Percentiles rank a stretch among this genome's conserved stretches.
phyloP scores from a whole-genome alignment of 2,888 invertebrate genomes.

The Pachydiplax longipennis region DNA sequence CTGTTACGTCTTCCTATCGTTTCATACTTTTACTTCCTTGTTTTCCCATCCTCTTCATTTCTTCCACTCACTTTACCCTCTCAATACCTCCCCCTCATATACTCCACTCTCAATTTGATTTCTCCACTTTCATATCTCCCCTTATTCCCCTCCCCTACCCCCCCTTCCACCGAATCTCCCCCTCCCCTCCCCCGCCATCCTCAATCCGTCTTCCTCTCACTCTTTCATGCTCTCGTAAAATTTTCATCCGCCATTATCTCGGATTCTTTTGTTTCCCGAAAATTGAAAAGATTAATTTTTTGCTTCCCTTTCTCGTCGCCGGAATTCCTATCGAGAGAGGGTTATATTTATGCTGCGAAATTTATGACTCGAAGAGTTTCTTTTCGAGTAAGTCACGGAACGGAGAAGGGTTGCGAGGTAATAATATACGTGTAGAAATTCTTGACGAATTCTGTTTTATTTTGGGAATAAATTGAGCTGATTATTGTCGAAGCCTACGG shows the following conservation, averaged over 20 bases:
- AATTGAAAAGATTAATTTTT: slow-evolving; percentile 28
- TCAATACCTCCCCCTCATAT: too few relatives aligned
- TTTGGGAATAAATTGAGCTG: too few relatives aligned
- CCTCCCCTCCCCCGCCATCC: background rate
- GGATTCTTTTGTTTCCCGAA: slow-evolving; percentile 28
- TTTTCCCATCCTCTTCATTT: background rate
- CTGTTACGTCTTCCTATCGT: background rate
- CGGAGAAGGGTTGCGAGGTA: too few relatives aligned
- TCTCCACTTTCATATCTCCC: background rate
- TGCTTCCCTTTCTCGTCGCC: background rate
- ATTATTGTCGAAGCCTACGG: too few relatives aligned
- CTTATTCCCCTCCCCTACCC: background rate
- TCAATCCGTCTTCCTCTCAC: background rate
- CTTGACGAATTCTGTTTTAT: too few relatives aligned
- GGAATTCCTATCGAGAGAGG: too few relatives aligned
- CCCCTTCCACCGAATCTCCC: background rate
- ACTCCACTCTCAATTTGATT: too few relatives aligned
- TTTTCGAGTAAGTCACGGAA: too few relatives aligned
- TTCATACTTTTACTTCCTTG: too few relatives aligned
- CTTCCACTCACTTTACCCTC: background rate
- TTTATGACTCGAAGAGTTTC: too few relatives aligned
- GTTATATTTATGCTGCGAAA: too few relatives aligned
- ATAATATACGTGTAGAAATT: too few relatives aligned
- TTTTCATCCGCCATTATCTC: slow-evolving; percentile 41
- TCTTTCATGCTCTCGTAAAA: slow-evolving; percentile 6